Conservation (phyloP, 2,888 invertebrate genomes). For the Phaonia tiefii region DNA sequence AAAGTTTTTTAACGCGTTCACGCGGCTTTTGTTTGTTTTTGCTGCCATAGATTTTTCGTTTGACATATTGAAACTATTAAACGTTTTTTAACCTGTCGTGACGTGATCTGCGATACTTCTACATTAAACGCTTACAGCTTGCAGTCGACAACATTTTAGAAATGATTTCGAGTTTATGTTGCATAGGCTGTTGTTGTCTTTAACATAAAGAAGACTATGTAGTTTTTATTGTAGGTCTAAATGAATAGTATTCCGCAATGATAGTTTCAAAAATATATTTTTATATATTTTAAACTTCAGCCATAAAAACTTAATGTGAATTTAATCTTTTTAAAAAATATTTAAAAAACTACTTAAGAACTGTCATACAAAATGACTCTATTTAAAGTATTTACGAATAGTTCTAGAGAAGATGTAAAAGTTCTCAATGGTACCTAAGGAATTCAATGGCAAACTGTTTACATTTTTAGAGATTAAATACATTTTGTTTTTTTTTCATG, state of each 20-base stretch:
- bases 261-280: slow-evolving; percentile 6
- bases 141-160: background rate
- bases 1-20: background rate
- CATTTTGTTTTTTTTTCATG: background rate
- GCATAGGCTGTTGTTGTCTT: background rate
- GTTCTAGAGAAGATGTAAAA: no score
- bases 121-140: slow-evolving; percentile 27
- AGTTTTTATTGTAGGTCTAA: slow-evolving; percentile 1
- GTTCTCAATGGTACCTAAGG: no score
- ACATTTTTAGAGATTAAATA: background rate
- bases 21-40: background rate
- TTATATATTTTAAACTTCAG: background rate
- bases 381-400: slow-evolving; percentile 12
- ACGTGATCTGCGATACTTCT: slow-evolving; percentile 39
- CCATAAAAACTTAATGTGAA: background rate
- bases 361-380: slow-evolving; percentile 15
- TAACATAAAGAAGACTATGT: slow-evolving; percentile 32
- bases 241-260: slow-evolving; percentile 14
- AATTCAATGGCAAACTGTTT: background rate
- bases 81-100: slow-evolving; percentile 73
- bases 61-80: slow-evolving; percentile 80
- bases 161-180: slow-evolving; percentile 25
- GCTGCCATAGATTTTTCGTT: slow-evolving; percentile 34
- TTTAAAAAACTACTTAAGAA: slow-evolving; percentile 14
- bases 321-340: slow-evolving; percentile 30